These are phyloP conservation scores for Subanguina moxae DNA, from an alignment of 1,140 invertebrate species.

Conservation along the genomic window DNA sequence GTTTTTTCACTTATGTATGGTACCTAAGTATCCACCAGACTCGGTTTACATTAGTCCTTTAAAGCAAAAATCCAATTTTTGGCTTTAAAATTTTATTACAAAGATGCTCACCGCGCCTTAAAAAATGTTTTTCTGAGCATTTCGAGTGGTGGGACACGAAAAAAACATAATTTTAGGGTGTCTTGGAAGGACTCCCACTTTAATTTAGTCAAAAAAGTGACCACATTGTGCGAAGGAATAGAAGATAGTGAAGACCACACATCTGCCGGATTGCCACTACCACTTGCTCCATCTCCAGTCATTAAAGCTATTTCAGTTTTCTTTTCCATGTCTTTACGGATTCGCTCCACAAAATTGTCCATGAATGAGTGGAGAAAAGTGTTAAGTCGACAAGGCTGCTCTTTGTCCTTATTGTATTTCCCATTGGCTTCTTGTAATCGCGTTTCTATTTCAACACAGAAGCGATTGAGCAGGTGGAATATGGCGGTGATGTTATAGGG, in stretches of 20 bases:
- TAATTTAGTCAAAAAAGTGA: conserved; percentile 23
- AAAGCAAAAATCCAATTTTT: not conserved
- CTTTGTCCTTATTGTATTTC: not conserved
- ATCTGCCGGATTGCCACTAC: conserved; percentile 30
- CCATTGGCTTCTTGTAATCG: not conserved
- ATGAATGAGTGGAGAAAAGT: conserved; percentile 49
- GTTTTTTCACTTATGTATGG: too few relatives aligned
- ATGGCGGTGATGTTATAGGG: conserved; percentile 53
- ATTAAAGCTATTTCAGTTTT: conserved; percentile 33
- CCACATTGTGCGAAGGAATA: conserved; percentile 32
- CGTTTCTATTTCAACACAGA: not conserved
- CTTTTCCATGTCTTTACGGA: conserved; percentile 40
- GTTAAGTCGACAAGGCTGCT: conserved; percentile 23
- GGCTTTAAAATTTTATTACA: too few relatives aligned
- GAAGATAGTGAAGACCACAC: conserved; percentile 41
- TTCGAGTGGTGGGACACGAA: too few relatives aligned
- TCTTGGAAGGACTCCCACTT: too few relatives aligned
- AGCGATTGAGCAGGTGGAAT: conserved; percentile 42
- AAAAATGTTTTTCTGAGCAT: too few relatives aligned
- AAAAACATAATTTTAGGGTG: too few relatives aligned
- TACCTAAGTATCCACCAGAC: too few relatives aligned
- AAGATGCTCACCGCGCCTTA: too few relatives aligned
- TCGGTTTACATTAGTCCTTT: too few relatives aligned
- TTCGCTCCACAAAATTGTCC: conserved; percentile 44
- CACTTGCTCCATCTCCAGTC: not conserved